Percentiles rank a stretch among this genome's conserved stretches.
Conservation (phyloP, 1,140 invertebrate genomes). For the Achatina immaculata region DNA sequence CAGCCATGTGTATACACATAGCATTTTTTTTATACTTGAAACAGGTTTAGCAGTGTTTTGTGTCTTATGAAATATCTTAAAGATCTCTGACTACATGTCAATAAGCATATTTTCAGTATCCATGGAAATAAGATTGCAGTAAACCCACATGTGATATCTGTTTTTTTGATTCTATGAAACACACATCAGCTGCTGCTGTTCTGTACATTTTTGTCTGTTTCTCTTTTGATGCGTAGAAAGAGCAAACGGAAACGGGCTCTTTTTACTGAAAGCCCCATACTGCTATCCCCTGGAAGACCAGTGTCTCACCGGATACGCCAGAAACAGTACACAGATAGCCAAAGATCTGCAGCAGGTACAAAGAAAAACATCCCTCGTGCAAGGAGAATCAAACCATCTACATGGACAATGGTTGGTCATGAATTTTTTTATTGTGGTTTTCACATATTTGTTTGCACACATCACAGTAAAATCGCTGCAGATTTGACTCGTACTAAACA, state of each 20-base stretch:
- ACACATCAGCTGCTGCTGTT: not conserved
- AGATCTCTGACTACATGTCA: too few relatives aligned
- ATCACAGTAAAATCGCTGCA: too few relatives aligned
- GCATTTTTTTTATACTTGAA: too few relatives aligned
- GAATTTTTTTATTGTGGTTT: too few relatives aligned
- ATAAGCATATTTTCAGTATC: too few relatives aligned
- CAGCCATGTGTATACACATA: too few relatives aligned
- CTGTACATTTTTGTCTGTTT: not conserved
- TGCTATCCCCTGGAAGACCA: not conserved
- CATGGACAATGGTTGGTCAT: not conserved
- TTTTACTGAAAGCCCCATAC: not conserved
- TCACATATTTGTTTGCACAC: too few relatives aligned
- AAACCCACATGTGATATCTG: not conserved
- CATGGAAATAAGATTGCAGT: too few relatives aligned
- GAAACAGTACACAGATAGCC: not conserved
- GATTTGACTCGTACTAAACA: too few relatives aligned
- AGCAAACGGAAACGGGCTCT: conserved; percentile 6
- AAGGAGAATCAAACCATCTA: conserved; percentile 16
- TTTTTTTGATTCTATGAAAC: not conserved
- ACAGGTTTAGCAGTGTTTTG: too few relatives aligned
- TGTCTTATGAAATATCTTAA: too few relatives aligned
- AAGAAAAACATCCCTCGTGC: not conserved
- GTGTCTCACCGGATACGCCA: not conserved
- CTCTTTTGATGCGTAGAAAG: not conserved
- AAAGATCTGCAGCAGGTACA: too few relatives aligned